Percentiles rank a stretch among this genome's conserved stretches.
Conservation (phyloP, 2,888 invertebrate species). For the Catocala nupta region DNA sequence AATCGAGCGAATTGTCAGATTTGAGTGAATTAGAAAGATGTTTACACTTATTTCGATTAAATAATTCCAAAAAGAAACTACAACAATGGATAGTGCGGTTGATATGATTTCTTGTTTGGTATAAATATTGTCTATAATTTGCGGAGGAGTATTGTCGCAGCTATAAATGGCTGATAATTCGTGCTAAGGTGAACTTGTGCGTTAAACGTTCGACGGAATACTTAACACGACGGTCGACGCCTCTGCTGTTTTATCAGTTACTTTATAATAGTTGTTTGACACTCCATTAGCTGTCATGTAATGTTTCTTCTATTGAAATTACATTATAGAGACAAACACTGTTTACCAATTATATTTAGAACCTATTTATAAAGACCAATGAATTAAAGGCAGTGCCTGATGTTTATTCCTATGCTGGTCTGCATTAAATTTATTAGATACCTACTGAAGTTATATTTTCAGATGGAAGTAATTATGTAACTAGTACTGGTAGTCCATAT, state of each 20-base stretch:
- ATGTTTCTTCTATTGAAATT: too few species aligned
- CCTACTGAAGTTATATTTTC: too few species aligned
- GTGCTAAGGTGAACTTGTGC: slow-evolving; percentile 76
- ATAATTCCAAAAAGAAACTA: slow-evolving; percentile 23
- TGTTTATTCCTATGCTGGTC: too few species aligned
- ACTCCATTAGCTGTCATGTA: too few species aligned
- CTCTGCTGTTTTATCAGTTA: slow-evolving; percentile 56
- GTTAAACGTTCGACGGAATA: slow-evolving; percentile 60
- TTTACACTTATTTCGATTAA: slow-evolving; percentile 4
- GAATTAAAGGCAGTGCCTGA: too few species aligned
- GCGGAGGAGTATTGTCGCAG: slow-evolving; percentile 63
- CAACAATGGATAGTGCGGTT: slow-evolving; percentile 21
- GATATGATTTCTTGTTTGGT: slow-evolving; percentile 32
- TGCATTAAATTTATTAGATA: too few species aligned
- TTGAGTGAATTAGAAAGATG: not conserved
- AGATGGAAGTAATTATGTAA: too few species aligned
- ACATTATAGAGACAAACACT: too few species aligned
- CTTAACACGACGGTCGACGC: slow-evolving; percentile 69
- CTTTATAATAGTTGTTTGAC: not conserved
- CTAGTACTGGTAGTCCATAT: too few species aligned
- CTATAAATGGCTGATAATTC: slow-evolving; percentile 66
- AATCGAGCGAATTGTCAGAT: not conserved
- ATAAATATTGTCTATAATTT: slow-evolving; percentile 53
- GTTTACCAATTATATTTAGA: too few species aligned
- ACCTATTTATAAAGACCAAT: too few species aligned